phyloP scores from a whole-genome alignment of 2,113 vertebrate species.

The Elephas maximus region DNA sequence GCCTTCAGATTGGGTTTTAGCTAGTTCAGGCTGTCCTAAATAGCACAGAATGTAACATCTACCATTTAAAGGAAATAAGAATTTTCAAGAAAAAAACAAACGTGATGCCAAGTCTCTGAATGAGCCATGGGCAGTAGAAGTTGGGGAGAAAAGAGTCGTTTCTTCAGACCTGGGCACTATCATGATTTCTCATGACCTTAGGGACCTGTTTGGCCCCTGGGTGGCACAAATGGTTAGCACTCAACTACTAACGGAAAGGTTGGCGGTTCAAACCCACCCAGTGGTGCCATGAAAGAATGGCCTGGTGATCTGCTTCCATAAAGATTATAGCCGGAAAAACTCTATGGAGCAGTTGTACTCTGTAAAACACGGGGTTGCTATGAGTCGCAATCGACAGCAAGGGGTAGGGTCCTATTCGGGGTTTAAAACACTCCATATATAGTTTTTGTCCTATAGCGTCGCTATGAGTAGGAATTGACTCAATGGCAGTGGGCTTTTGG shows the following conservation, averaged over 20 bases:
- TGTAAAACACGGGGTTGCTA: not conserved
- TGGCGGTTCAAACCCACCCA: not conserved
- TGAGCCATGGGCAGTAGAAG: fast-evolving
- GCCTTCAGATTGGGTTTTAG: not conserved
- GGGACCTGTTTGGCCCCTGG: not conserved
- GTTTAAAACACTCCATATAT: not conserved
- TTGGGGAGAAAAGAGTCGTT: not conserved
- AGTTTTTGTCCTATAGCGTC: not conserved
- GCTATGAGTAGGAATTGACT: too few species aligned
- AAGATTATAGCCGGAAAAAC: not conserved
- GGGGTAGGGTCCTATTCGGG: not conserved
- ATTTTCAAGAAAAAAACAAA: not conserved
- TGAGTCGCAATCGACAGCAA: not conserved
- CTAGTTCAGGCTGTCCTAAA: not conserved
- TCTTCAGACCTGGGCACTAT: not conserved
- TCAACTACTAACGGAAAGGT: not conserved
- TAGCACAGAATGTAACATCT: not conserved
- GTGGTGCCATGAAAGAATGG: not conserved
- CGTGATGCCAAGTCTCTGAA: too few species aligned
- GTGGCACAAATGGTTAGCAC: not conserved
- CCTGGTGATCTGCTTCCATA: not conserved
- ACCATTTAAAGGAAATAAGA: not conserved
- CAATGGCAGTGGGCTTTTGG: too few species aligned
- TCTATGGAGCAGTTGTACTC: not conserved
- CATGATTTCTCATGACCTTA: fast-evolving